These are phyloP conservation scores for Amia ocellicauda DNA, from an alignment of 2,113 vertebrate species.

Conservation along the genomic window DNA sequence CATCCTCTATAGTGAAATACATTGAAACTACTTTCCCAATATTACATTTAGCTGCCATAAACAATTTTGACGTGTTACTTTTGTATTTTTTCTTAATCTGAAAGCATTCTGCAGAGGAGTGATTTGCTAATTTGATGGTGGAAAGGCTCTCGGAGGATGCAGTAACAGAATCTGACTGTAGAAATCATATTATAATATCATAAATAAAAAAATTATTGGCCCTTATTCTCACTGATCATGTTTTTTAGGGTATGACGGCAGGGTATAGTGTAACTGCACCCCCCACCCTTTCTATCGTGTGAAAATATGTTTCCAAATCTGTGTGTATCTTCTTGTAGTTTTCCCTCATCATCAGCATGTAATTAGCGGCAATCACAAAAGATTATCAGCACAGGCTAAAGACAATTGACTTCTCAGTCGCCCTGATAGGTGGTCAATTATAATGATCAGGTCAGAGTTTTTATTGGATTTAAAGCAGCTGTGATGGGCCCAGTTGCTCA, in stretches of 20 bases:
- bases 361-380: constrained; percentile 71
- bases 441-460: constrained; percentile 65
- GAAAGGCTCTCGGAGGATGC: neutral
- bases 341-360: no score
- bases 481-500: constrained; percentile 61
- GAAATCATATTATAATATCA: no score
- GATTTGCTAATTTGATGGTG: neutral
- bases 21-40: neutral
- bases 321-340: no score
- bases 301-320: no score
- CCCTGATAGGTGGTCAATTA: constrained; percentile 75
- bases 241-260: no score
- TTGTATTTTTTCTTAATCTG: neutral
- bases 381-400: constrained; percentile 66
- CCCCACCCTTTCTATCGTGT: constrained; percentile 20
- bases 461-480: constrained; percentile 70
- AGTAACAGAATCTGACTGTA: neutral
- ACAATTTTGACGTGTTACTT: neutral
- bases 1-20: neutral
- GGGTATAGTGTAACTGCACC: no score
- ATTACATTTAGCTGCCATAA: neutral
- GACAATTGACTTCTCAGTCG: constrained; percentile 61
- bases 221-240: no score
- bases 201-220: no score
- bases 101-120: neutral